Evolutionary conservation across 1,140 invertebrate genomes (phyloP).

Genomic region (Drosophila pallidifrons): DNA sequence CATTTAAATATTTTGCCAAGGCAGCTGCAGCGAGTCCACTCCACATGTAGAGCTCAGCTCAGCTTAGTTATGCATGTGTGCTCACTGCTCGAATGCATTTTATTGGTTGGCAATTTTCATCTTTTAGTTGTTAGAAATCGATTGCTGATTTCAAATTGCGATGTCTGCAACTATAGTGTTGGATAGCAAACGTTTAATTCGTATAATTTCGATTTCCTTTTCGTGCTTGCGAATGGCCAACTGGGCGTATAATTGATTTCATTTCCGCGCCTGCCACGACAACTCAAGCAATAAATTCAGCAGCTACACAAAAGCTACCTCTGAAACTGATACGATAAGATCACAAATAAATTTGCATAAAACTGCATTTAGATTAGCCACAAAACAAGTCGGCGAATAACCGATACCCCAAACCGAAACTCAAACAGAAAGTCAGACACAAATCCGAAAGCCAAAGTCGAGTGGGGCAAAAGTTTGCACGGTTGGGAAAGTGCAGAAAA

Average conservation of each 20-base stretch:
- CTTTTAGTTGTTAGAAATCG: slow-evolving; percentile 18
- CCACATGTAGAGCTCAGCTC: not conserved
- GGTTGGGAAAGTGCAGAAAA: slow-evolving; percentile 12
- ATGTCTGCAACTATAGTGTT: slow-evolving; percentile 7
- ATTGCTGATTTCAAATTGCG: slow-evolving; percentile 2
- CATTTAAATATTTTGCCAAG: slow-evolving; percentile 70
- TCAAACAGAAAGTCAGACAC: slow-evolving; percentile 2
- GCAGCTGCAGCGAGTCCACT: not conserved
- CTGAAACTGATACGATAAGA: slow-evolving; percentile 73
- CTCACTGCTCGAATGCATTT: slow-evolving; percentile 11
- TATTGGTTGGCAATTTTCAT: slow-evolving; percentile 38
- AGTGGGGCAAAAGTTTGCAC: slow-evolving; percentile 32
- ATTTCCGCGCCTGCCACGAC: slow-evolving; percentile 66
- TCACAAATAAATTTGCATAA: slow-evolving; percentile 75
- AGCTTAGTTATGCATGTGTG: slow-evolving; percentile 40
- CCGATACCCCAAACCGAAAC: slow-evolving; percentile 27
- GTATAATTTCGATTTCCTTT: slow-evolving; percentile 74
- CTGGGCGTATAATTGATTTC: slow-evolving; percentile 79
- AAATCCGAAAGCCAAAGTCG: slow-evolving; percentile 37
- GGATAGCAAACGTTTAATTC: slow-evolving; percentile 65
- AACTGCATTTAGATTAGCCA: slow-evolving; percentile 71
- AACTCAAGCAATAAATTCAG: slow-evolving; percentile 60
- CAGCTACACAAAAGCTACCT: slow-evolving; percentile 54
- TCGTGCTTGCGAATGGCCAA: slow-evolving; percentile 65
- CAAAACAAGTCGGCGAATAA: slow-evolving; percentile 47